Base-by-base conservation (phyloP, 2,888 invertebrate genomes). In the Dasysyrphus tricinctus region DNA sequence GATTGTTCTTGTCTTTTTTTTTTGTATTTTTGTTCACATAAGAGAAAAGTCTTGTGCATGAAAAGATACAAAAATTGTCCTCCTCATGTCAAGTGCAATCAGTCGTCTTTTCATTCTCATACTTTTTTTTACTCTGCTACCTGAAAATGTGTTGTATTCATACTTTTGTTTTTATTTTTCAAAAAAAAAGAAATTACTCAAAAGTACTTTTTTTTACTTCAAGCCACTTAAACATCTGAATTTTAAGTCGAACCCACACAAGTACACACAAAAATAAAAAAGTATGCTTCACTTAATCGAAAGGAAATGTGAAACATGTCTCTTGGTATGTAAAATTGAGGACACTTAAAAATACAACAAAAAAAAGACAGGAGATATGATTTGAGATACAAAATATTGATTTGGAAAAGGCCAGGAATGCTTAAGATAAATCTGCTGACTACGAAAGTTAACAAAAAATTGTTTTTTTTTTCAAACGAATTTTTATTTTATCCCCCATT, bases 61-160 rank as follows among this genome's bases (percentile, higher is more conserved):
- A 80, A 84, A 61, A 49, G 69, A 65, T 67, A 80, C 61, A 70
- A 63, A 80, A 80, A 76, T 76, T 84, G 80, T 80, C 84, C 65
- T 76, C 72, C 67, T 72, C 72, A 80, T 75, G 80, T 80, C 72
- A 76, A 80, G 84, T 84, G 84, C 80, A 84, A 84, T 84, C 72
- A 72, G 70, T 84, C 54, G 44, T 80, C 84, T 80, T 72, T 80
- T 80, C 72, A 80, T 24, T 32, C 44, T n/a, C 32, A 65, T 39
- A 61, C 39, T 7, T 61, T 12, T 59, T 39, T 19, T 37, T 37
- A 19, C 2, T 19, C 72, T 29, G 51, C 32, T 67, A 80, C 75
- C 84, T 80, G 70, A 29, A 54, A 76, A 76, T 54, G 34, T 80
- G 29, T 81, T 42, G 63, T 54, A 79, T 70, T 74, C 61, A 59